A percentile compares a stretch with the other conserved stretches of the same genome.
phyloP scores from a whole-genome alignment of 1,140 invertebrate species.

The Lutraria rhynchaena region DNA sequence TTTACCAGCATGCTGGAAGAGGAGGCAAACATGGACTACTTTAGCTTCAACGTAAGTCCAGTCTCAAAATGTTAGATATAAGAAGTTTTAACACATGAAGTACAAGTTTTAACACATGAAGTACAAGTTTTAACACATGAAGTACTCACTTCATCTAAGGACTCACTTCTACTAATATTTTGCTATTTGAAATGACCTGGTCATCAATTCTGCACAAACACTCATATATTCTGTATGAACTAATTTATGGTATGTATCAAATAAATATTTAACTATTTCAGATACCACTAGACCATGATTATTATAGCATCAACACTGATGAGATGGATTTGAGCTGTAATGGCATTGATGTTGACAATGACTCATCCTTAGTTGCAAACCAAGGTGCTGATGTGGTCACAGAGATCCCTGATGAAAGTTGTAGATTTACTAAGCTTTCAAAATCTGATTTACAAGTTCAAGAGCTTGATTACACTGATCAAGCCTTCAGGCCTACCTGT shows the following conservation, averaged over 20 bases:
- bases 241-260: no score
- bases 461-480: conserved; percentile 7
- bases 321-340: conserved; percentile 11
- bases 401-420: conserved; percentile 22
- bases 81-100: no score
- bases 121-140: no score
- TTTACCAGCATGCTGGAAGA: conserved; percentile 54
- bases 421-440: not conserved
- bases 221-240: no score
- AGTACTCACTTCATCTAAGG: no score
- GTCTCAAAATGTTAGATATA: not conserved
- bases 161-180: no score
- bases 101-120: no score
- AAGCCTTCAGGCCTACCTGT: not conserved
- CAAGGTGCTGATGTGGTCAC: not conserved
- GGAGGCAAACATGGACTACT: conserved; percentile 28
- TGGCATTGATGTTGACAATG: not conserved
- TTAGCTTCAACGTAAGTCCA: conserved; percentile 38
- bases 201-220: no score
- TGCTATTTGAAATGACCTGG: no score
- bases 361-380: not conserved
- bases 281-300: conserved; percentile 13
- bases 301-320: conserved; percentile 42
- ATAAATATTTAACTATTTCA: no score
- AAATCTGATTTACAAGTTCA: not conserved